Evolutionary conservation across 2,113 vertebrate species (phyloP), one percentile per base, ranked within the genome.

Genomic region (Leucosticte australis): DNA sequence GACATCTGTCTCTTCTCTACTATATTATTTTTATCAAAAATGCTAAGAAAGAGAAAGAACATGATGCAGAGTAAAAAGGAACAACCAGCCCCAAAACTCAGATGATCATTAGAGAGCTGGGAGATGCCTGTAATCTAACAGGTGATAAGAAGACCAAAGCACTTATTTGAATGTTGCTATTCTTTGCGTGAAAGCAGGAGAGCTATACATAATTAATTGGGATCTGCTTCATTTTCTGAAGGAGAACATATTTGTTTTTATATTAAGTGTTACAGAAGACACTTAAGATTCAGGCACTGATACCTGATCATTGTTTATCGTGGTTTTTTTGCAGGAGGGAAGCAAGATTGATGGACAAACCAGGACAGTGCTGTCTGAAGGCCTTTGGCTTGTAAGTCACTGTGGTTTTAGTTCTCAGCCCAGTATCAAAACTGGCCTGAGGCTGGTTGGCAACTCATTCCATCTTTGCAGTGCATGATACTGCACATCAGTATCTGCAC

Each of bases 211-310:
- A 97, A 96, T 96, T 96, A 97, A 96, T 92, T 94, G 95, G 76
- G 81, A 93, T 94, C 94, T 95, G 91, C 96, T 96, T 96, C 88
- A 89, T 97, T 97, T 96, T 97, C 94, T 96, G 87, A 94, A 93
- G 80, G 71, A 90, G 91, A 92, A 89, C 87, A 77, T 93, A 96
- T 94, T 96, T 96, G 90, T 24, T 97, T 95, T 93, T 94, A 96
- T 82, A 96, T 94, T 95, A 95, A 96, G 91, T 95, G 84, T 92
- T 93, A 95, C 88, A 93, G 75, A 96, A 91, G 77, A 94, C 88
- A 79, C 71, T 96, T 95, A 95, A 96, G 92, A 97, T 94, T 94
- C 89, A 78, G 83, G 44, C 70, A 63, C 52, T 70, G 94, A 94
- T 94, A 95, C 71, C 41, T 74, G 56, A n/a, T 93, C 90, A 94